phyloP scores from a whole-genome alignment of 2,797 vertebrate genomes.

The Allobates femoralis region DNA sequence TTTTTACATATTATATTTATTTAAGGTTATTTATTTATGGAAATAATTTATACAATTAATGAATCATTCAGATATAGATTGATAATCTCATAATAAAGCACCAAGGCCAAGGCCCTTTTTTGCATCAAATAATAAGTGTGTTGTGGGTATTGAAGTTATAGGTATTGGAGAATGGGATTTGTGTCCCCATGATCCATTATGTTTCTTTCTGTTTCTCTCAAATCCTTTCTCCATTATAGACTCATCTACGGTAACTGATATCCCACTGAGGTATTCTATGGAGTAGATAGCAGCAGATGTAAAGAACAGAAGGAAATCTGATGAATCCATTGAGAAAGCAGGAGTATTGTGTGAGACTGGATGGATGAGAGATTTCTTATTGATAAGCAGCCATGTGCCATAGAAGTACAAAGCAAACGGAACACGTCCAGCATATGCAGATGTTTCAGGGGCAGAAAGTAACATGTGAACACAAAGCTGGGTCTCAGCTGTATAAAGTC shows the following conservation, averaged over 20 bases:
- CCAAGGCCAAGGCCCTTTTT: no score
- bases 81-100: no score
- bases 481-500: background rate
- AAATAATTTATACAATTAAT: no score
- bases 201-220: background rate
- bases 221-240: background rate
- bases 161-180: no score
- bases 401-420: constrained; percentile 7
- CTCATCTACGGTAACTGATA: constrained; percentile 17
- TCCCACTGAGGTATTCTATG: background rate
- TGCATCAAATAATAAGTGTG: no score
- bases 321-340: constrained; percentile 48
- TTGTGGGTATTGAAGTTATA: no score
- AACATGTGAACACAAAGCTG: constrained; percentile 10
- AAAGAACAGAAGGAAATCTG: constrained; percentile 52
- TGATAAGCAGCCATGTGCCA: constrained; percentile 38
- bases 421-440: constrained; percentile 7
- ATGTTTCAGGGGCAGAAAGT: constrained; percentile 10
- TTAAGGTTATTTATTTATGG: no score
- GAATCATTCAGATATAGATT: no score
- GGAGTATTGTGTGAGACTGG: constrained; percentile 42
- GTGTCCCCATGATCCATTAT: no score
- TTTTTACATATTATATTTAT: no score
- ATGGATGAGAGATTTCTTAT: constrained; percentile 47
- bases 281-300: constrained; percentile 45